These are phyloP conservation scores for Heliconius nattereri DNA, from an alignment of 1,140 invertebrate genomes.

Conservation along the genomic window DNA sequence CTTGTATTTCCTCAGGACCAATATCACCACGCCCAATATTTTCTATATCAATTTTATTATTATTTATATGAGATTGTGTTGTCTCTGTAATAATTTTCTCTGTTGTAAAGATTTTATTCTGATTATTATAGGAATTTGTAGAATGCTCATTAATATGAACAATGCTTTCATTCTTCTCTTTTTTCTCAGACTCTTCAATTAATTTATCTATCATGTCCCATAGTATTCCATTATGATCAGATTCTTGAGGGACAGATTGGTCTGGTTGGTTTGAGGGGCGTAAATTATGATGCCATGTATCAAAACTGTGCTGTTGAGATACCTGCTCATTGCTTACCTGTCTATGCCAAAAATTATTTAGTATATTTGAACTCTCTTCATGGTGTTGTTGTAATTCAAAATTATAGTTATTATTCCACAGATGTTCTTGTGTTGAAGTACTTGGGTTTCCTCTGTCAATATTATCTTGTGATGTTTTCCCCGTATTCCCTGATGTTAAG, in stretches of 20 bases:
- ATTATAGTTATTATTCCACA: neutral
- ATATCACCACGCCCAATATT: slow-evolving; percentile 54
- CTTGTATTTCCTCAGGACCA: slow-evolving; percentile 45
- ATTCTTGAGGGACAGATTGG: neutral
- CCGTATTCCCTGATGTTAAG: neutral
- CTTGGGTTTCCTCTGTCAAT: neutral
- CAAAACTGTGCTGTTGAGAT: neutral
- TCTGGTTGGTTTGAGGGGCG: neutral
- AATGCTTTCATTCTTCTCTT: neutral
- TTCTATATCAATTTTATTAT: neutral
- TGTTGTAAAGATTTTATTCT: neutral
- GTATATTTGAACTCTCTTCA: slow-evolving; percentile 37
- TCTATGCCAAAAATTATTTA: slow-evolving; percentile 44
- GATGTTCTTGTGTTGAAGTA: slow-evolving; percentile 1
- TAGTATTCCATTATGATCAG: neutral
- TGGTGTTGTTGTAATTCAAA: neutral
- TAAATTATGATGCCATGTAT: neutral
- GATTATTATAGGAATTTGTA: neutral
- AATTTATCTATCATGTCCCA: slow-evolving; percentile 32
- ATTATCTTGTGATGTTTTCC: slow-evolving; percentile 2
- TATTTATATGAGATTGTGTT: neutral
- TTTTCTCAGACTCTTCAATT: slow-evolving; percentile 1
- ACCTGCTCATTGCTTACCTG: slow-evolving; percentile 14
- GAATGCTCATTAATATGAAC: neutral
- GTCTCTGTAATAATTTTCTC: neutral